Conservation (phyloP, 2,888 invertebrate genomes). For the Lasioglossum marginatum region DNA sequence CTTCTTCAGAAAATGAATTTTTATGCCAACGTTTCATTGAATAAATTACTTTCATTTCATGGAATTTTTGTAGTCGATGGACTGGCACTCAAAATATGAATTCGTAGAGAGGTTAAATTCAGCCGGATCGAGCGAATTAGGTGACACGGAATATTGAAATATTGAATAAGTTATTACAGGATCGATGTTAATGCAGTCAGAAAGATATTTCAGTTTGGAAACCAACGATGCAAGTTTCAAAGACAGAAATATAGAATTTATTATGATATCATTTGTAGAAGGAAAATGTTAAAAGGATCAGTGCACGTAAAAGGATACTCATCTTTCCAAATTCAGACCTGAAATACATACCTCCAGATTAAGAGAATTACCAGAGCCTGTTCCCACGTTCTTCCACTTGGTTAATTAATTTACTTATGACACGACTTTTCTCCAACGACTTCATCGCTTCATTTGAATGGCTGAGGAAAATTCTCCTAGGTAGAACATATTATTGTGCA, state of each 20-base stretch:
- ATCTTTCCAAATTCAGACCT: neutral
- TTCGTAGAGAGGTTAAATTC: neutral
- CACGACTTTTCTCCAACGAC: slow-evolving; percentile 2
- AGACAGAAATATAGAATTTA: neutral
- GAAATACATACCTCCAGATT: neutral
- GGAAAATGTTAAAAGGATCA: neutral
- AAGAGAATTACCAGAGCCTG: neutral
- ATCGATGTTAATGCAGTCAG: neutral
- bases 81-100: neutral
- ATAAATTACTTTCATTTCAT: neutral
- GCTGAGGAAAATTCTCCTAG: neutral
- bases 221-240: neutral
- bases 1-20: neutral
- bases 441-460: neutral
- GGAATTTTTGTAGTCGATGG: neutral
- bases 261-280: neutral
- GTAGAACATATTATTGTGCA: neutral
- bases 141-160: neutral
- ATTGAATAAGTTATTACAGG: neutral
- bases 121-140: neutral
- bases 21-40: neutral
- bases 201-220: neutral
- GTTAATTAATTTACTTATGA: neutral
- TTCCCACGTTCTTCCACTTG: neutral
- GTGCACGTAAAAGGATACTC: neutral